Conservation (phyloP, 2,888 invertebrate species). For the Hyposoter dolosus region DNA sequence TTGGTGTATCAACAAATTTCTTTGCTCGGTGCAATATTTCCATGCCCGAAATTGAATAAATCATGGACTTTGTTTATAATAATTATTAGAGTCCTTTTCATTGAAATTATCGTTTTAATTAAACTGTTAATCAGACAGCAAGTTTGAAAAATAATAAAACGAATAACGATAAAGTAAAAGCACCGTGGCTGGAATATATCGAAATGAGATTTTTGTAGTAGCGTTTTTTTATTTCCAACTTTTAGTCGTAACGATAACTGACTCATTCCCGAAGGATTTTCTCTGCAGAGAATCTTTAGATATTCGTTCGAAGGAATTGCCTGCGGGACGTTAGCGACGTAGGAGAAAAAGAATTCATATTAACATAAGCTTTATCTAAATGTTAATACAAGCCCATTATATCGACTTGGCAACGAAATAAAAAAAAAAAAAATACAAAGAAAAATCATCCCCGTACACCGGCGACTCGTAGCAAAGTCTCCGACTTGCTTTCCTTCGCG, state of each 20-base stretch:
- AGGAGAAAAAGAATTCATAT: constrained; percentile 74
- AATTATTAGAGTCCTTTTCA: neutral
- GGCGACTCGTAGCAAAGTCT: constrained; percentile 52
- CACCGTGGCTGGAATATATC: neutral
- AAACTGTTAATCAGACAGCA: neutral
- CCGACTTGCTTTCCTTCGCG: constrained; percentile 52
- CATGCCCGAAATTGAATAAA: neutral
- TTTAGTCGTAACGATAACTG: constrained; percentile 47
- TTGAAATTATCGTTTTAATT: neutral
- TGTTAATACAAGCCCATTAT: constrained; percentile 80
- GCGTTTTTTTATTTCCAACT: constrained; percentile 35
- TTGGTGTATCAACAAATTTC: too few species aligned
- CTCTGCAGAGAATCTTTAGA: constrained; percentile 24
- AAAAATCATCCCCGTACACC: constrained; percentile 69
- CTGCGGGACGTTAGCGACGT: constrained; percentile 54
- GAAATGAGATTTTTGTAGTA: constrained; percentile 10
- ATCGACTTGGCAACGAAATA: constrained; percentile 69
- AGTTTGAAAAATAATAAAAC: neutral
- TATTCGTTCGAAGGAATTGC: constrained; percentile 49
- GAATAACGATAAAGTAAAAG: neutral
- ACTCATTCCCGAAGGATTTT: constrained; percentile 61
- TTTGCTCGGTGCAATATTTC: too few species aligned
- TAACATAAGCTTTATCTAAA: constrained; percentile 83
- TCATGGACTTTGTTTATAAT: neutral
- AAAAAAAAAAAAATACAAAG: constrained; percentile 73